phyloP scores from a whole-genome alignment of 2,113 vertebrate genomes.

The Noturus placidus region DNA sequence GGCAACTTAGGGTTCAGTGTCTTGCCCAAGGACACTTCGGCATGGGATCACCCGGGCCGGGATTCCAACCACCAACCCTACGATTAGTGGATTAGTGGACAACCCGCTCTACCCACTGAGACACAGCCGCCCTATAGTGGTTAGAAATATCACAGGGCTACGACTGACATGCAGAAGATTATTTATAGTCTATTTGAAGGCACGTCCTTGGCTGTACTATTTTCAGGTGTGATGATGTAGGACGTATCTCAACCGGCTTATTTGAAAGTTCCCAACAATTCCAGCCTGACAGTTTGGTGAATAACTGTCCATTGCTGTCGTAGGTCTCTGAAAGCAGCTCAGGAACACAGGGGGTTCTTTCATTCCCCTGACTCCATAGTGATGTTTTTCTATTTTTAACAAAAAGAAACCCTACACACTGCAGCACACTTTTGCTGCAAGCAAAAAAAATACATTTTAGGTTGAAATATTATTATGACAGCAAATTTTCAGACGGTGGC shows the following conservation, averaged over 20 bases:
- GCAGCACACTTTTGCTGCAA: not conserved
- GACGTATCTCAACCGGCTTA: not conserved
- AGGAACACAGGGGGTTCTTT: not conserved
- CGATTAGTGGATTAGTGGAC: too few relatives aligned
- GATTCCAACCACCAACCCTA: too few relatives aligned
- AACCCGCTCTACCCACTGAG: too few relatives aligned
- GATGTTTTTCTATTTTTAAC: not conserved
- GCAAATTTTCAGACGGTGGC: not conserved
- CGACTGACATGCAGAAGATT: not conserved
- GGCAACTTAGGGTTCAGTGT: too few relatives aligned
- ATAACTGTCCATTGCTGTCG: not conserved
- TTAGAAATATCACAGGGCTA: not conserved
- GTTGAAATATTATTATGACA: not conserved
- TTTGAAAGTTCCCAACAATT: not conserved
- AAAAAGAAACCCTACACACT: not conserved
- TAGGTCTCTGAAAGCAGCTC: not conserved
- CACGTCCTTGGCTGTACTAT: not conserved
- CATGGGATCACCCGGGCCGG: too few relatives aligned
- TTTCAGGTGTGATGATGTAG: not conserved
- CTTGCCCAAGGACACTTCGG: too few relatives aligned
- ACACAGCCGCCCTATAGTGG: too few relatives aligned
- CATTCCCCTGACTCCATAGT: not conserved
- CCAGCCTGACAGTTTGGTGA: not conserved
- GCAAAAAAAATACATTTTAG: not conserved
- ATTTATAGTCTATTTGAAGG: not conserved